Evolutionary conservation across 2,888 invertebrate species (phyloP), one percentile per base, ranked within the genome.

Genomic region (Patella pellucida): DNA sequence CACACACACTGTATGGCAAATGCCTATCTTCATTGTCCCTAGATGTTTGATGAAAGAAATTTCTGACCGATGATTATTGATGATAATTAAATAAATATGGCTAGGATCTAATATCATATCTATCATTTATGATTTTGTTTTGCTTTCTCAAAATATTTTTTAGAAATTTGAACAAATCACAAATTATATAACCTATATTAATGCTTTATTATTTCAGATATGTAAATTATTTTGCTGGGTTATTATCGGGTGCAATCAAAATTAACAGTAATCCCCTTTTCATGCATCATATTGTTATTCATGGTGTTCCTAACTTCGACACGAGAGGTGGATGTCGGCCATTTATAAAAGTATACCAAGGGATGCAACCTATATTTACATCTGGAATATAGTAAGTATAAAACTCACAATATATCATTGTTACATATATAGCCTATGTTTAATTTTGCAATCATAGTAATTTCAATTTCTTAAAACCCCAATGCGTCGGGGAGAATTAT

Each of bases 181-280:
- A 31, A 41, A 41, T 69, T 69, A 41, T 69, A 23, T 69, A n/a
- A 19, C 19, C 54, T 11, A 2, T 23, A 14, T 51, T n/a, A 50
- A n/a, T 72, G 15, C 54, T n/a, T 56, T 72, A 73, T 41, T 68
- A 77, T 82, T 87, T 73, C 93, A 96, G 97, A 92, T 97, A 97
- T 92, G 95, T 97, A 83, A 95, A 95, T 89, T 97, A 97, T 90
- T 97, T 97, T 91, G 95, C 96, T 73, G 97, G 97, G 1, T 92
- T 97, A 71, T 93, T 97, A 75, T 96, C 96, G 9, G 97, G 97
- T 69, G 95, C 95, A 88, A 95, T 97, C 87, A 94, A 95, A 85
- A 96, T 97, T 90, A 97, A 96, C 92, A 94, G 96, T 72, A 94
- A 95, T 70, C 95, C 97, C 2, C 92, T 97, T 54, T 95, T 95